Percentiles rank a stretch among this genome's conserved stretches.
phyloP scores from a whole-genome alignment of 1,140 invertebrate genomes.

The Sarcophaga bullata region DNA sequence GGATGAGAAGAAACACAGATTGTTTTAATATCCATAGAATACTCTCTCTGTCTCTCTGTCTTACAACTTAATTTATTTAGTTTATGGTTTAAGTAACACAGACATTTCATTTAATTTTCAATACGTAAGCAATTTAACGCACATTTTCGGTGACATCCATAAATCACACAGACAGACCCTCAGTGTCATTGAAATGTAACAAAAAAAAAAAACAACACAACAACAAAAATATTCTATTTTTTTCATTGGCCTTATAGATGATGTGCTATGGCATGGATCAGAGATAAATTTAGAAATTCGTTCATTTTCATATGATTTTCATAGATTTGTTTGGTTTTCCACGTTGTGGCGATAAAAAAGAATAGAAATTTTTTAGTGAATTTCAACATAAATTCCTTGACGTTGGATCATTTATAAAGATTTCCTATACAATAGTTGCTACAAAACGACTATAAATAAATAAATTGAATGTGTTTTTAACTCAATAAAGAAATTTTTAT shows the following conservation, averaged over 20 bases:
- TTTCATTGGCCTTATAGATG: neutral
- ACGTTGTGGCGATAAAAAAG: neutral
- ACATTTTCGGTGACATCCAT: conserved; percentile 36
- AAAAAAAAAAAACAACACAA: too few relatives aligned
- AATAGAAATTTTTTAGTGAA: neutral
- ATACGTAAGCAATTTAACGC: conserved; percentile 43
- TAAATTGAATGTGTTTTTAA: conserved; percentile 29
- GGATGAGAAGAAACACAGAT: neutral
- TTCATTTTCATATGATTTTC: neutral
- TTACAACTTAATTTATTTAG: conserved; percentile 32
- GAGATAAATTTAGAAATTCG: neutral
- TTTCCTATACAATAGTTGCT: conserved; percentile 12
- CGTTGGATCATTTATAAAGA: conserved; percentile 28
- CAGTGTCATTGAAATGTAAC: conserved; percentile 26
- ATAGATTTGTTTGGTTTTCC: neutral
- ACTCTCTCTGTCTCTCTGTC: too few relatives aligned
- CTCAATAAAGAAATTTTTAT: conserved; percentile 4
- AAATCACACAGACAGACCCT: conserved; percentile 24
- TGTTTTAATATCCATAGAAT: conserved; percentile 1
- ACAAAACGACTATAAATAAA: conserved; percentile 28
- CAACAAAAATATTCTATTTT: neutral
- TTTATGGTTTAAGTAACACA: conserved; percentile 32
- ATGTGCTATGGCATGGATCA: neutral
- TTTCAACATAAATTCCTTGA: neutral
- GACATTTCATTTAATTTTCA: conserved; percentile 38